A percentile compares a stretch with the other conserved stretches of the same genome.
Conservation (phyloP, 2,797 vertebrate species). For the Rhyacichthys aspro region DNA sequence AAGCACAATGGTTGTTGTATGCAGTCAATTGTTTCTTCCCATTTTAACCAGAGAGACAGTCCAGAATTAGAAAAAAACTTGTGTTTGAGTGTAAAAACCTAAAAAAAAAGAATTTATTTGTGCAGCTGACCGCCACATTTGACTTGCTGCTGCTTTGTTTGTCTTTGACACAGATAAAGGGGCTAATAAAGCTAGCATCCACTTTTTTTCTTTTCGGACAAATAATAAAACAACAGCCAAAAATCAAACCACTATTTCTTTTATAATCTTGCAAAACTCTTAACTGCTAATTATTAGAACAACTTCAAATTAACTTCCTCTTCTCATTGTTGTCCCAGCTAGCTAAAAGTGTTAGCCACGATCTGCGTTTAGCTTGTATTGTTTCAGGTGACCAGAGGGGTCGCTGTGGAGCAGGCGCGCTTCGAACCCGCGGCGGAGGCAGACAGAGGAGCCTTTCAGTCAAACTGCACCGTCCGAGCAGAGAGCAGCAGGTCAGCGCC, state of each 20-base stretch:
- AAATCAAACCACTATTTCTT: background rate
- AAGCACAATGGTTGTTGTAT: slow-evolving; percentile 13
- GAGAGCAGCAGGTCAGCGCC: slow-evolving; percentile 30
- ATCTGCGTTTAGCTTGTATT: background rate
- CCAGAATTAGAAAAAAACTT: background rate
- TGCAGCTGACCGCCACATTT: slow-evolving; percentile 65
- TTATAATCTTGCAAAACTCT: no score
- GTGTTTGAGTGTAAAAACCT: slow-evolving; percentile 10
- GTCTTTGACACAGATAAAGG: slow-evolving; percentile 15
- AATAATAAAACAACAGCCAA: background rate
- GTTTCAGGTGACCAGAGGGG: background rate
- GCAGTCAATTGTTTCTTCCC: background rate
- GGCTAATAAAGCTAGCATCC: background rate
- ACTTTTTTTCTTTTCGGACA: background rate
- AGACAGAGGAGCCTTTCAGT: slow-evolving; percentile 26
- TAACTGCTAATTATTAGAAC: no score
- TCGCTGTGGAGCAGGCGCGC: slow-evolving; percentile 37
- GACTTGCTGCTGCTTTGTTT: slow-evolving; percentile 53
- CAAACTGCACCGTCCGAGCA: slow-evolving; percentile 15
- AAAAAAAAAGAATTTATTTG: slow-evolving; percentile 59
- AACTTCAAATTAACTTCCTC: no score
- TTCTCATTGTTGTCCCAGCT: background rate
- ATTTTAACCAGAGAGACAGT: background rate
- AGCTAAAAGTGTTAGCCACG: background rate
- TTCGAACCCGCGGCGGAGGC: background rate